Conservation (phyloP, 2,113 vertebrate species). For the Paedocypris sp. region DNA sequence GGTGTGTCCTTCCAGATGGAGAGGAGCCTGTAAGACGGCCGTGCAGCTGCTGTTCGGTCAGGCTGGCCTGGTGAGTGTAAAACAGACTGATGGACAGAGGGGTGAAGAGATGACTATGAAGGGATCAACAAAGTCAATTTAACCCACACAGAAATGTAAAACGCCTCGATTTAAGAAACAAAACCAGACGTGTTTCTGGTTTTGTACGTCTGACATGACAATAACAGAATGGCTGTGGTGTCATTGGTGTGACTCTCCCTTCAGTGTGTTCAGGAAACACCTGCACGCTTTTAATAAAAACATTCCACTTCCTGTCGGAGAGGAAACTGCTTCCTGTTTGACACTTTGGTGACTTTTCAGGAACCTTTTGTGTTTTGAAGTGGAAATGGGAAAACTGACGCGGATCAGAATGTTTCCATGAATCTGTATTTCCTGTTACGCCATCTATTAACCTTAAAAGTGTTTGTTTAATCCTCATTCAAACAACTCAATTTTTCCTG, state of each 20-base stretch:
- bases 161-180: too few relatives aligned
- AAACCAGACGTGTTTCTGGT: too few relatives aligned
- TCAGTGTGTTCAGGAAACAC: slow-evolving; percentile 50
- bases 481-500: too few relatives aligned
- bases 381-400: not conserved
- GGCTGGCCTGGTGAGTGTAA: slow-evolving; percentile 84
- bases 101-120: too few relatives aligned
- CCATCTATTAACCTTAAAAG: too few relatives aligned
- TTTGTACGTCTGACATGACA: too few relatives aligned
- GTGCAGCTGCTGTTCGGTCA: slow-evolving; percentile 94
- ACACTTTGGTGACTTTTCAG: slow-evolving; percentile 48
- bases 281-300: slow-evolving; percentile 60
- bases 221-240: not conserved
- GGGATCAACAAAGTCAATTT: too few relatives aligned
- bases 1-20: slow-evolving; percentile 95
- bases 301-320: slow-evolving; percentile 53
- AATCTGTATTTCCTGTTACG: too few relatives aligned
- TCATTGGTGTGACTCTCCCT: slow-evolving; percentile 7
- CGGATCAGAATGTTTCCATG: not conserved
- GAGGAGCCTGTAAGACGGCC: slow-evolving; percentile 93
- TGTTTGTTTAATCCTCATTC: too few relatives aligned
- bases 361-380: slow-evolving; percentile 30
- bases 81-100: not conserved
- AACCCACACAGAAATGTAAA: not conserved
- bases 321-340: slow-evolving; percentile 51